Percentiles rank a stretch among this genome's conserved stretches.
phyloP scores from a whole-genome alignment of 1,140 invertebrate genomes.

The Rhizoglyphus robini region DNA sequence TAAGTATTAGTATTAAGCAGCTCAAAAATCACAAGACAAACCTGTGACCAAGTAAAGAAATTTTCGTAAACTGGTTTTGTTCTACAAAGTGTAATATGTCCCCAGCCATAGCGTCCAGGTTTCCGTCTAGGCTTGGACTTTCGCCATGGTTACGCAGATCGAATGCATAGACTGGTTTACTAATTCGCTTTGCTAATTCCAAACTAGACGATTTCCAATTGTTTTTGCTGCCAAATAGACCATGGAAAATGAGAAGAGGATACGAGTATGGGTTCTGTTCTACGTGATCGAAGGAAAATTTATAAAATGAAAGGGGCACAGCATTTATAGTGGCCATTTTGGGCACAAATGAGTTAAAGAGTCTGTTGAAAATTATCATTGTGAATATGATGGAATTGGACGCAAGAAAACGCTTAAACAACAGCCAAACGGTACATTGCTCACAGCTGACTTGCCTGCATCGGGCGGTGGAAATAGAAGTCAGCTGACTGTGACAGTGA shows the following conservation, averaged over 20 bases:
- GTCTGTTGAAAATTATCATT: too few relatives aligned
- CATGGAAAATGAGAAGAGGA: slow-evolving; percentile 68
- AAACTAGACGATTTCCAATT: slow-evolving; percentile 72
- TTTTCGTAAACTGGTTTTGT: neutral
- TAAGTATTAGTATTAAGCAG: too few relatives aligned
- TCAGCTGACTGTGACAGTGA: neutral
- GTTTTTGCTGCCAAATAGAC: slow-evolving; percentile 64
- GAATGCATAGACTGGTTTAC: slow-evolving; percentile 31
- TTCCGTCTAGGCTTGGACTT: slow-evolving; percentile 6
- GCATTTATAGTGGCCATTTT: too few relatives aligned
- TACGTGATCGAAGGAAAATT: neutral
- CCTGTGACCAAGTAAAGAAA: slow-evolving; percentile 13
- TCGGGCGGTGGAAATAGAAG: neutral
- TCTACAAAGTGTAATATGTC: slow-evolving; percentile 10
- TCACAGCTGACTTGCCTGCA: neutral
- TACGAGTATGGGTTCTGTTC: slow-evolving; percentile 19
- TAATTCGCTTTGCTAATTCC: slow-evolving; percentile 47
- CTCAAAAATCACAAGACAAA: too few relatives aligned
- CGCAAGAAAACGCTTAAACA: too few relatives aligned
- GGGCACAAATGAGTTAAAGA: too few relatives aligned
- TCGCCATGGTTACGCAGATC: slow-evolving; percentile 14
- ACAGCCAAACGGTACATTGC: neutral
- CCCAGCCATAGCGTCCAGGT: neutral
- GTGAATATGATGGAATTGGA: too few relatives aligned
- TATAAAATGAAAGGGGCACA: too few relatives aligned